Base-by-base conservation (phyloP, 2,888 invertebrate genomes). In the Petrophora chlorosata region DNA sequence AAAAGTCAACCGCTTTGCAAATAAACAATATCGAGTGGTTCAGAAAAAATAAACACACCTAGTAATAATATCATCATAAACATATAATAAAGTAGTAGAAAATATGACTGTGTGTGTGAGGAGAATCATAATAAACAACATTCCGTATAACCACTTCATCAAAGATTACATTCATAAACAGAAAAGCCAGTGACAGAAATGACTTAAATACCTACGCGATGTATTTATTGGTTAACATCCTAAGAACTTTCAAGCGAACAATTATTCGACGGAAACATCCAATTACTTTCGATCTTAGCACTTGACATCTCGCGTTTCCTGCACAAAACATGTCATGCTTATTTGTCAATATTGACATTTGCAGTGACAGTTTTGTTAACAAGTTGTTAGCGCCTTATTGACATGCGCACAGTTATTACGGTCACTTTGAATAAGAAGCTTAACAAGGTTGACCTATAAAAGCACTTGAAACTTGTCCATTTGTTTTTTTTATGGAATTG, bases 281-380 rank as follows among this genome's bases (percentile, higher is more conserved):
- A 63, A 65, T 65, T 62, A 56, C 54, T 39, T 55, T 61, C 59
- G 48, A 59, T 63, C 51, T 61, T 58, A 56, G 50, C 51, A 58
- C n/a, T n/a, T n/a, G n/a, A n/a, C 54, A 58, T 56, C 39, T 54
- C 38, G 30, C 41, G 48, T 46, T 61, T 63, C 63, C 60, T 48
- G 59, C 34, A 29, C 40, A 39, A 42, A 54, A 17, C 49, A 35
- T 56, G 52, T 54, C 57, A 49, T 56, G 55, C 53, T 58, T 49
- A 34, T 53, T 44, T 53, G 50, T 49, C 49, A 49, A 48, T 22
- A 51, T 43, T 45, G 47, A 44, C 36, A 47, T 47, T 49, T 19
- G 19, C 3, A 3, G 12, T 25, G 26, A 7, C 25, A 15, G 19
- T 15, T 38, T 12, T 17, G 1, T 32, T 36, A 15, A 7, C 5